Evolutionary conservation across 2,113 vertebrate genomes (phyloP), one percentile per base, ranked within the genome.

Genomic region (Terrapene triunguis): DNA sequence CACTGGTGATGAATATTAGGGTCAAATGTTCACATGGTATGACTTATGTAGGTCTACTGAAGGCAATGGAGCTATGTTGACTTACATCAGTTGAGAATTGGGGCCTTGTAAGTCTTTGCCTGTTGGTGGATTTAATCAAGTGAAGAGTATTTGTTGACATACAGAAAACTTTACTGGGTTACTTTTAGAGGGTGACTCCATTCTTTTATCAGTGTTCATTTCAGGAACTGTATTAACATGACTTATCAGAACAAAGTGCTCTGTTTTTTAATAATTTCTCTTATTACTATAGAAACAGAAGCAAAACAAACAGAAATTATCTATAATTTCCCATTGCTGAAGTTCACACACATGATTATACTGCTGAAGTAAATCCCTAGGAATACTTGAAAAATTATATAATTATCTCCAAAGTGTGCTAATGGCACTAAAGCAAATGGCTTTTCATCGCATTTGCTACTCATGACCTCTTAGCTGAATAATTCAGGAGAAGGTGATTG

Each of bases 191-290:
- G 89, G 74, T 1, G 3, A 69, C 50, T 48, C 8, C 7, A 25
- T 53, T 89, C 62, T 69, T 54, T 32, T 17, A 95, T 54, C 38
- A 88, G 27, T 82, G 38, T 92, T 78, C 74, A 74, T 78, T 95
- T 88, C 79, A 90, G 79, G 90, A 84, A 42, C 62, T 96, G 89
- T 92, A 85, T 95, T 96, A 96, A 92, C 53, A 5, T 47, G 93
- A 96, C 79, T 88, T 93, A 84, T 0, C 47, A 91, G 92, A 94
- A 97, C 89, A 96, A 95, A 93, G 59, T 93, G 85, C 85, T 96
- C 94, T 96, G 79, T 97, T 98, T 98, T 91, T 97, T 95, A 97
- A 96, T 94, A 97, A 97, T 97, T 93, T 94, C 90, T 93, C 82
- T 83, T 50, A 98, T 97, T 97, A 83, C 97, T 98, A 96, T 84